Evolutionary conservation across 2,888 invertebrate species (phyloP), one percentile per base, ranked within the genome.

Genomic region (Pandemis corylana): DNA sequence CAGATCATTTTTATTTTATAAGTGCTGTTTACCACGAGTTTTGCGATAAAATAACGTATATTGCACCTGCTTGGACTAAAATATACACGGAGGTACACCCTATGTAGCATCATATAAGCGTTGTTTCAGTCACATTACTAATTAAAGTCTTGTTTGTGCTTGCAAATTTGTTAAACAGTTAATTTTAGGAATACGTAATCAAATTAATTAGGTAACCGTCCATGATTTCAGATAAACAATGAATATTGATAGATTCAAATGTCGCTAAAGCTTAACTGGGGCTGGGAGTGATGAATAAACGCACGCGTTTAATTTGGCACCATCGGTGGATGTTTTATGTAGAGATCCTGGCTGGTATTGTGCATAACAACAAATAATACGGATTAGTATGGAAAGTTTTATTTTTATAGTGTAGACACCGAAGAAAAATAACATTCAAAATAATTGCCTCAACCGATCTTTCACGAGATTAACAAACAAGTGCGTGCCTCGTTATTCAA

Each of bases 101-200:
- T 69, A 70, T 65, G 59, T 13, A 73, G 64, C 73, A 4, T 67
- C 41, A 10, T 41, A 41, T n/a, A 4, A 20, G 15, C 42, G 61
- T 74, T 68, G 49, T 59, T 59, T n/a, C 41, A 74, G 63, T 41
- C 59, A 10, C 36, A 10, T 44, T 51, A 71, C 78, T 80, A 82
- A 83, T 83, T 79, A 81, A 77, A 77, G 78, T 79, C 83, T 80
- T 81, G 80, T 83, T 81, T 81, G 80, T 78, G 78, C 80, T 79
- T 85, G 84, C 81, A 84, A 86, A 86, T 88, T 81, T 80, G 85
- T 84, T 85, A 83, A 85, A 82, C 83, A 80, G 81, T 81, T 79
- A 82, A 84, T 81, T 86, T 85, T 84, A 81, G 82, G 82, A 83
- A 84, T 83, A 79, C 79, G 77, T 81, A 83, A 84, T 81, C 80